Evolutionary conservation across 2,888 invertebrate species (phyloP).

Genomic region (Pocota personata): DNA sequence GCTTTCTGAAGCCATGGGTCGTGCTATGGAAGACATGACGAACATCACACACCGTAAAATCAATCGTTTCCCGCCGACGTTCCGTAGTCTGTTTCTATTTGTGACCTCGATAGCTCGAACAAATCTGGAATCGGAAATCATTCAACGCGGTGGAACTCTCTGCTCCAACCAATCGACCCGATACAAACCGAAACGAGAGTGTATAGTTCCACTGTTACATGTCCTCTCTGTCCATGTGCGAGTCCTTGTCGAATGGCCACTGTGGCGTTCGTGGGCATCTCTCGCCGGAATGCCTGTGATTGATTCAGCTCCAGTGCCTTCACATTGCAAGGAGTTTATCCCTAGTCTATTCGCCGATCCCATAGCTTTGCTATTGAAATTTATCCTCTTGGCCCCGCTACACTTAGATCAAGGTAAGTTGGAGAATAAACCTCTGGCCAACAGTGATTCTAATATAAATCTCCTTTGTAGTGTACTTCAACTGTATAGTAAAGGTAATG

Average conservation of each 20-base stretch:
- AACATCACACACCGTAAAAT: conserved; percentile 92
- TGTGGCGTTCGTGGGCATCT: conserved; percentile 83
- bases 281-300: conserved; percentile 81
- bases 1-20: conserved; percentile 94
- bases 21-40: conserved; percentile 97
- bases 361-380: conserved; percentile 92
- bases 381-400: conserved; percentile 92
- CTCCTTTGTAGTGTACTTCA: conserved; percentile 90
- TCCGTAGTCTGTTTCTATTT: conserved; percentile 92
- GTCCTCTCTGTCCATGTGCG: conserved; percentile 94
- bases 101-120: conserved; percentile 95
- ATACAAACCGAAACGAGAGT: conserved; percentile 90
- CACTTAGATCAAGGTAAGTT: conserved; percentile 92
- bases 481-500: conserved; percentile 92
- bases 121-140: conserved; percentile 95
- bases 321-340: conserved; percentile 84
- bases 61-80: conserved; percentile 86
- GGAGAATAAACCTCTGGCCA: not conserved
- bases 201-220: conserved; percentile 94
- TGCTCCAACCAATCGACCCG: conserved; percentile 84
- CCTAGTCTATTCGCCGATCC: conserved; percentile 95
- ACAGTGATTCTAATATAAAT: not conserved
- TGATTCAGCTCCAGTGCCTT: conserved; percentile 80
- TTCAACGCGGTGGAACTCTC: conserved; percentile 93
- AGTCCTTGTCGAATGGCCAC: conserved; percentile 86